These are phyloP conservation scores for Synanthedon tipuliformis DNA, from an alignment of 2,888 invertebrate species.

Conservation along the genomic window DNA sequence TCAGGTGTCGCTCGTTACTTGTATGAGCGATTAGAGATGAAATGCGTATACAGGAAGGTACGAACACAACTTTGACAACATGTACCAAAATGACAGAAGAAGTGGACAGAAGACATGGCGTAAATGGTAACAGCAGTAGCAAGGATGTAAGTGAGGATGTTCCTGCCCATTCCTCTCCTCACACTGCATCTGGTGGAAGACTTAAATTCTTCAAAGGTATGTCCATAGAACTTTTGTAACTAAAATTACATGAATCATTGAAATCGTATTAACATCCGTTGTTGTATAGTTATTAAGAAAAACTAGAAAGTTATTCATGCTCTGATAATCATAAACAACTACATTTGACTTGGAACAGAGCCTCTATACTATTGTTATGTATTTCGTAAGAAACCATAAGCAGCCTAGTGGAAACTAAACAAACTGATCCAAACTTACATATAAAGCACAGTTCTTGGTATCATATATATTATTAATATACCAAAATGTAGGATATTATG, in stretches of 20 bases:
- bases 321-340: conserved; percentile 58
- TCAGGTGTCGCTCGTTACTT: conserved; percentile 60
- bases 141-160: conserved; percentile 61
- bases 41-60: conserved; percentile 75
- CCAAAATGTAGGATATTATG: too few relatives aligned
- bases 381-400: conserved; percentile 46
- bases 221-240: conserved; percentile 11
- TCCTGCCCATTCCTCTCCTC: conserved; percentile 52
- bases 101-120: conserved; percentile 79
- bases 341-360: conserved; percentile 47
- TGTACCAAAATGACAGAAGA: conserved; percentile 75
- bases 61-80: conserved; percentile 78
- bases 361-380: conserved; percentile 53
- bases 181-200: conserved; percentile 75
- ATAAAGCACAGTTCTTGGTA: too few relatives aligned
- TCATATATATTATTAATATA: too few relatives aligned
- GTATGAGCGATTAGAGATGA: conserved; percentile 71
- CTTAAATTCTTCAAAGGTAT: conserved; percentile 84
- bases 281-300: conserved; percentile 17
- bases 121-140: conserved; percentile 76
- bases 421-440: conserved; percentile 6
- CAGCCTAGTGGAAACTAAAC: conserved; percentile 44
- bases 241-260: neutral
- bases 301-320: conserved; percentile 69
- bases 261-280: neutral